Evolutionary conservation across 1,140 invertebrate species (phyloP).

Genomic region (Venturia canescens): DNA sequence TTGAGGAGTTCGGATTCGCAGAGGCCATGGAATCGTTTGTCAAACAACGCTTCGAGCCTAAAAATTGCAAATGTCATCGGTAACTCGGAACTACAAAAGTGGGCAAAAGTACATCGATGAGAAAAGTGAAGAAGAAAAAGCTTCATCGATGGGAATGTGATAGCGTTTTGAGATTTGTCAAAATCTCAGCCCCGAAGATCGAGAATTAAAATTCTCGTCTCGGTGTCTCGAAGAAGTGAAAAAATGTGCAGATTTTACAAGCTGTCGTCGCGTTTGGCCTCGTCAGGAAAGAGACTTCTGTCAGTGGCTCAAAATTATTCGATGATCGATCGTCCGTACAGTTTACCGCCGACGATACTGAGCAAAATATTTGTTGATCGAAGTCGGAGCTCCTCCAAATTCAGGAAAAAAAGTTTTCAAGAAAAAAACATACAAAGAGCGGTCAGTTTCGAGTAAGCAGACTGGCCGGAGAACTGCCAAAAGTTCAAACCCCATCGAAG

Average conservation of each 20-base stretch:
- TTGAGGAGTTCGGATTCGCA: no score
- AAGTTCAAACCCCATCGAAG: neutral
- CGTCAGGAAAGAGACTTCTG: neutral
- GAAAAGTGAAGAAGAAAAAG: neutral
- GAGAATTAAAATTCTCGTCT: slow-evolving; percentile 1
- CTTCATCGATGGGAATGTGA: slow-evolving; percentile 51
- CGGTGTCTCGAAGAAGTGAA: neutral
- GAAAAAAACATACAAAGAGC: slow-evolving; percentile 52
- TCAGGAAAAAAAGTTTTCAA: neutral
- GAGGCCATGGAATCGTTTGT: slow-evolving; percentile 64
- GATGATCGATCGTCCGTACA: slow-evolving; percentile 8
- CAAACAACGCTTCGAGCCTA: slow-evolving; percentile 60
- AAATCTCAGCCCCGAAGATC: neutral
- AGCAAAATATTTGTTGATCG: slow-evolving; percentile 52
- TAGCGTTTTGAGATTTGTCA: neutral
- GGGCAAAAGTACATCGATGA: neutral
- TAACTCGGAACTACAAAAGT: neutral
- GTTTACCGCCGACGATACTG: slow-evolving; percentile 57
- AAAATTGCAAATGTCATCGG: neutral
- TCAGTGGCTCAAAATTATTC: slow-evolving; percentile 22
- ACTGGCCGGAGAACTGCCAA: slow-evolving; percentile 36
- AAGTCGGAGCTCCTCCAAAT: slow-evolving; percentile 12
- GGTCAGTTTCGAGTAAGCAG: slow-evolving; percentile 58
- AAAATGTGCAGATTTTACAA: slow-evolving; percentile 52
- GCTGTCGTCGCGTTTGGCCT: slow-evolving; percentile 39